A percentile compares a stretch with the other conserved stretches of the same genome.
phyloP scores from a whole-genome alignment of 2,797 vertebrate genomes.

The Xiphorhynchus erythropygius region DNA sequence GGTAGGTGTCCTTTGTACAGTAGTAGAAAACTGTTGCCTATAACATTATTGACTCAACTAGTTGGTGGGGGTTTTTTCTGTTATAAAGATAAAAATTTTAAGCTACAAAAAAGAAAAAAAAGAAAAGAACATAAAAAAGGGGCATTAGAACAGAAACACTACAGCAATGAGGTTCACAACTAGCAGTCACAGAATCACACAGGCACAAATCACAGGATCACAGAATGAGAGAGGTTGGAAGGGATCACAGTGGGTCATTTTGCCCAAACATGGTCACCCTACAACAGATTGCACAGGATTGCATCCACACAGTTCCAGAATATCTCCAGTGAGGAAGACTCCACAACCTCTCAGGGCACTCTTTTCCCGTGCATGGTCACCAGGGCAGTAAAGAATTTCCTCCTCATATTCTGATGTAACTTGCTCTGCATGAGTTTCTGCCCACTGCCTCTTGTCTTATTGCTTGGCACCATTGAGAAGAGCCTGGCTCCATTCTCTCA shows the following conservation, averaged over 20 bases:
- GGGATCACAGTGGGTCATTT: neutral
- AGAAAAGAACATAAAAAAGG: no score
- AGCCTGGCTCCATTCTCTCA: neutral
- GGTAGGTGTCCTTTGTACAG: neutral
- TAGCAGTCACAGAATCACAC: neutral
- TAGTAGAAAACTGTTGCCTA: neutral
- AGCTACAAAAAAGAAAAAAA: neutral
- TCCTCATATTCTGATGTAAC: neutral
- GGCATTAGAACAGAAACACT: neutral
- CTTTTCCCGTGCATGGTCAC: neutral
- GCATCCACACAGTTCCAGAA: neutral
- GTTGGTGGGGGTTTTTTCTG: accelerated
- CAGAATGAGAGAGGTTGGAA: neutral
- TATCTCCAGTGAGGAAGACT: neutral
- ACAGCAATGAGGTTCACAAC: neutral
- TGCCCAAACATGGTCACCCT: neutral
- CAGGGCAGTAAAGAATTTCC: neutral
- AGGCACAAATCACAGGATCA: neutral
- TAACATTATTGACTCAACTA: neutral
- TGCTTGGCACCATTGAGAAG: neutral
- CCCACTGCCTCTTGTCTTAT: neutral
- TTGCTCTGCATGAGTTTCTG: neutral
- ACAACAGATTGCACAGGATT: neutral
- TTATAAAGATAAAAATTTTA: neutral
- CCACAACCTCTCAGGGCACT: neutral